Base-by-base conservation (phyloP, 1,140 invertebrate species). In the Orius insidiosus region DNA sequence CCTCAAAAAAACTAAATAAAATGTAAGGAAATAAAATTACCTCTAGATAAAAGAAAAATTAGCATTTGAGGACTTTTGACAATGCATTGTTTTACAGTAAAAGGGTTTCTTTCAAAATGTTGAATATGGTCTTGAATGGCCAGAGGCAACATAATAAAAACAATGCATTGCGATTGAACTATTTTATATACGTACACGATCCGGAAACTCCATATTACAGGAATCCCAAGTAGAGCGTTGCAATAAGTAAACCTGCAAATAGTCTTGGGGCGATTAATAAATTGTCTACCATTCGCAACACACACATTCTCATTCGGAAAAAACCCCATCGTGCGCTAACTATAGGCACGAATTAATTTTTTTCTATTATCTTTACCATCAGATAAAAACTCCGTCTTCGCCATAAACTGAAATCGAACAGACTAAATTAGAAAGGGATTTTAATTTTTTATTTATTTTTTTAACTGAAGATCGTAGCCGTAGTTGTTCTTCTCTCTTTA, bases 261-360 rank as follows among this genome's bases (percentile, higher is more conserved):
- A 63, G 68, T 63, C 67, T 70, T 60, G 66, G 62, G 64, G 60
- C 63, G 56, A 64, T 68, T 68, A 69, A 66, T 68, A 66, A 65
- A 64, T 67, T 64, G 65, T 63, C 55, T 63, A 63, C 60, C 60
- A 60, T 60, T 56, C 57, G 24, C 24, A 24, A 24, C 60, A 59
- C 64, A 43, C 50, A 47, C 53, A 48, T 38, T 49, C 52, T 47
- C 45, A 51, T 41, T 43, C 16, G 24, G 24, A 24, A 24, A 24
- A 24, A 24, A 24, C 24, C 24, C 24, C 24, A 24, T 24, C 24
- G 24, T 24, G 24, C 24, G 24, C 7, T 24, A 24, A 24, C 24
- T 24, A 24, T 24, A 4, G 24, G 24, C 24, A 24, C 24, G 24
- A 24, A 24, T 24, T 24, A 24, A 24, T 24, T 24, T 24, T 24